Base-by-base conservation (phyloP, 2,113 vertebrate genomes). In the Peromyscus leucopus region DNA sequence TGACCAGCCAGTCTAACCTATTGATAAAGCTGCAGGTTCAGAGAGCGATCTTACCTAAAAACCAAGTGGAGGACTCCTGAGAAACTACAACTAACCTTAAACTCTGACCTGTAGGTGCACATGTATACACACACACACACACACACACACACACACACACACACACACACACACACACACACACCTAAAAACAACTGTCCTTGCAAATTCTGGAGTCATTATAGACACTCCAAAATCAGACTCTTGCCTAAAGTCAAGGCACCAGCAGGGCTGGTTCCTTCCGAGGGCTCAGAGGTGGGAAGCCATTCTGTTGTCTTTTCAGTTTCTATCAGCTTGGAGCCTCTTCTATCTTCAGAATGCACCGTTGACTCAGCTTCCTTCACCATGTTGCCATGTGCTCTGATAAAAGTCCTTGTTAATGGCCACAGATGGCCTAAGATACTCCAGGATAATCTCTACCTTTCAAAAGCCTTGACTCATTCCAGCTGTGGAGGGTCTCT, bases 151-250 rank as follows among this genome's bases (percentile, higher is more conserved):
- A 61, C 80, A 82, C 36, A 61, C 36, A 83, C 80, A 83, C 57
- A 83, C 57, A 84, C n/a, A 59, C 33, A 57, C 79, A 57, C 9
- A 57, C 79, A 57, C 79, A 59, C 33, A 79, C 61, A 63, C 61
- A 39, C 59, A 5, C 61, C 15, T 46, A 48, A 67, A 67, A 67
- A 57, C 5, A 71, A 24, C 24, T 65, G 65, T 89, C 48, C 57
- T 51, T 21, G n/a, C 48, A 75, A 83, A 76, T 15, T 80, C 63
- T 90, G 31, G 8, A 91, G 31, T 33, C 5, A 51, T 71, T 36
- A n/a, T 55, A 71, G 31, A 33, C 90, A 95, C 48, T 89, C 21
- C 26, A 85, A 96, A 96, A 78, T 83, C 55, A 28, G 33, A 83
- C 46, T 80, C 11, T 57, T 11, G 16, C 12, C 55, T 65, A 87